Evolutionary conservation across 1,140 invertebrate genomes (phyloP), one percentile per base, ranked within the genome.

Genomic region (Drosophila subobscura): DNA sequence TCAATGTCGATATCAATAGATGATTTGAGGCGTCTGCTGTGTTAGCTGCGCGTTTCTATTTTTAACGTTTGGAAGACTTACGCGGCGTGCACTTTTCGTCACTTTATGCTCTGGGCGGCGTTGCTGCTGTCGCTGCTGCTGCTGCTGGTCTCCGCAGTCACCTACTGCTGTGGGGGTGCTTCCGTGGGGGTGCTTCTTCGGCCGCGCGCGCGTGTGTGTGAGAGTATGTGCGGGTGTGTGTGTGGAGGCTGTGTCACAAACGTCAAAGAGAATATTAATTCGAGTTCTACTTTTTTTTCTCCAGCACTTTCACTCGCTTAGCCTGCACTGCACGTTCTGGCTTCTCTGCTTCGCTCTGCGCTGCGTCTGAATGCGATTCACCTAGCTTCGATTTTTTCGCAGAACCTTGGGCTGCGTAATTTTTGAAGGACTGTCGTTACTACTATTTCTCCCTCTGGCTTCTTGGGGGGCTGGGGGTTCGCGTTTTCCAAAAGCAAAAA

Each of bases 341-440:
- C 54, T 33, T 37, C 37, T 55, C 14, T 46, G 14, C 44, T 16
- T 7, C 14, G 14, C 44, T 23, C 7, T 7, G n/a, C 14, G 5
- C 20, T 22, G 14, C 6, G 12, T 65, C 59, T 45, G 42, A 60
- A 65, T 37, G 33, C 33, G 33, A 37, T 37, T 37, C 33, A 37
- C 10, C 33, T 37, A 12, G 33, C 10, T 12, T 59, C 45, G 47
- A 41, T 41, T 59, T 59, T 59, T 58, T 49, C 42, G 51, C 49
- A 56, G 56, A 81, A 83, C 81, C 81, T 85, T 85, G 81, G 77
- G 70, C 68, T 86, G 83, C 80, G 80, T 84, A 85, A 75, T 81
- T 70, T 71, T 74, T 86, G 81, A 88, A 85, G 81, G 81, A 86
- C 81, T 79, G 77, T 81, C 80, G 81, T 85, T 86, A 85, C 81